These are phyloP conservation scores for Trachelus iudaicus DNA, from an alignment of 2,888 invertebrate genomes.

Conservation along the genomic window DNA sequence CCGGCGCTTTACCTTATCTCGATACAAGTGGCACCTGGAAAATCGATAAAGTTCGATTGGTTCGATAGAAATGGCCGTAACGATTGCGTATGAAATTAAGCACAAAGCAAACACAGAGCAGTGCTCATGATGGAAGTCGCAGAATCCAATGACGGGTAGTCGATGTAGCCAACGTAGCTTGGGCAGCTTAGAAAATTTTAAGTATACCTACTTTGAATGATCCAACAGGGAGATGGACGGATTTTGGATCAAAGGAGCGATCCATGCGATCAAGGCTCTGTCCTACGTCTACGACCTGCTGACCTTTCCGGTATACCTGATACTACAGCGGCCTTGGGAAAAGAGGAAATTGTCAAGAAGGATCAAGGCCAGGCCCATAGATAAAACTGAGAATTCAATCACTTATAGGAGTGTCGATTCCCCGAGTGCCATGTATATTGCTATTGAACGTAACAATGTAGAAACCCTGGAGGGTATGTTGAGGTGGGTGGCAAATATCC, in stretches of 20 bases:
- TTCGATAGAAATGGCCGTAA: background rate
- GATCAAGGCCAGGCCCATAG: conserved; percentile 81
- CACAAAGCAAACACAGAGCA: background rate
- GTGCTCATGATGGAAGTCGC: too few species aligned
- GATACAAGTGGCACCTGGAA: background rate
- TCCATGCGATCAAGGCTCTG: conserved; percentile 82
- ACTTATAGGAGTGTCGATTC: conserved; percentile 80
- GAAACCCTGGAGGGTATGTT: conserved; percentile 88
- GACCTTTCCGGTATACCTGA: conserved; percentile 89
- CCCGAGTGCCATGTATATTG: conserved; percentile 78
- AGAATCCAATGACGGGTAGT: background rate
- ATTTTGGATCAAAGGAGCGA: conserved; percentile 74
- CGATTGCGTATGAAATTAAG: background rate
- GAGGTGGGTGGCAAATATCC: conserved; percentile 79
- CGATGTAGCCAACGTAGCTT: too few species aligned
- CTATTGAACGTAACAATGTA: conserved; percentile 80
- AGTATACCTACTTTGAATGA: background rate
- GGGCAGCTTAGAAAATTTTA: background rate
- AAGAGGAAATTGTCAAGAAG: conserved; percentile 80
- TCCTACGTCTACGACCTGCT: conserved; percentile 90
- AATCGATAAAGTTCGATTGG: background rate
- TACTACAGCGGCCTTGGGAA: conserved; percentile 90
- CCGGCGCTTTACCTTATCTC: background rate
- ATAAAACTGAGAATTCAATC: conserved; percentile 73
- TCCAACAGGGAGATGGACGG: conserved; percentile 40